Evolutionary conservation across 2,797 vertebrate species (phyloP), one percentile per base, ranked within the genome.

Genomic region (Tokudaia muenninki): DNA sequence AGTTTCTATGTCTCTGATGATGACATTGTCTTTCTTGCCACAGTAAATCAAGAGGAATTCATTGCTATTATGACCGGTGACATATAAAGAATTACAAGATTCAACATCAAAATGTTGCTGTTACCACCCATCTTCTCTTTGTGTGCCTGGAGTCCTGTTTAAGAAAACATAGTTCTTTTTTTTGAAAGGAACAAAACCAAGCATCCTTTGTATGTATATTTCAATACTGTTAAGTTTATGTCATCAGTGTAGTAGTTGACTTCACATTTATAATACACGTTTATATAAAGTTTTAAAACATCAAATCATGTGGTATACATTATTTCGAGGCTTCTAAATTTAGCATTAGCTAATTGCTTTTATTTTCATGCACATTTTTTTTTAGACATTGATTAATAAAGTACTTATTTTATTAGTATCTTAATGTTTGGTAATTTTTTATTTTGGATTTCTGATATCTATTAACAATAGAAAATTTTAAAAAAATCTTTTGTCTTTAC

Each of bases 1-100:
- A 10, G 50, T 92, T 50, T 8, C 55, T 96, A 0, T 92, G 22
- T 96, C 87, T 97, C 87, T 98, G 79, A 98, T 3, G 19, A 10
- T 80, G 87, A 96, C 3, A 44, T 97, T 97, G 90, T 97, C 65
- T 98, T 96, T 97, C 88, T 96, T 96, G 96, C 81, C 87, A 47
- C 97, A 99, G 99, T 99, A 97, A 99, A 99, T 97, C 99, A 99
- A 97, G 99, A 99, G 88, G 99, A 99, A 95, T 99, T 99, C 97
- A 98, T 99, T 98, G 98, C 99, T 97, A 99, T 99, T 98, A 99
- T 99, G 99, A 99, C 98, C 70, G 99, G 98, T 96, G 99, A 99
- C 97, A 98, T 98, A 98, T 99, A 98, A 97, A 88, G 92, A 92
- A 97, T 96, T 96, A 63, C 61, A 98, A 98, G 97, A 95, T 96